Evolutionary conservation across 30 jellyfish, hydroid and myxozoan species (phyloP), one percentile per base, ranked within the genome.

Genomic region (Morbakka virulenta): DNA sequence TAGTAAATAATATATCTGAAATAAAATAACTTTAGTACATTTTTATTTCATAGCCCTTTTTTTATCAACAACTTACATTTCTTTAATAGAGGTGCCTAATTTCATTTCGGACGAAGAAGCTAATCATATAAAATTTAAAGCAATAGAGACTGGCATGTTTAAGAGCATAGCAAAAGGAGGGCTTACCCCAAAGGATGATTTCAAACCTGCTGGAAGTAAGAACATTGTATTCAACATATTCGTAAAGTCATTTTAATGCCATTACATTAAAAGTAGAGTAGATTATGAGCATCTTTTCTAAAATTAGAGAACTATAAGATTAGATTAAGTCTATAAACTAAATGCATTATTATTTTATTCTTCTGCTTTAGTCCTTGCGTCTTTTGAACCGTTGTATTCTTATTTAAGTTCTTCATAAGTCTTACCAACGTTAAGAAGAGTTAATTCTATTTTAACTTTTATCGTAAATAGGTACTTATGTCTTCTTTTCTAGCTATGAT

Each of bases 121-220:
- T 4, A 71, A 69, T n/a, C 79, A 67, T 12, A 81, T 91, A 50
- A 25, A 78, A 0, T 80, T 51, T 29, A 82, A 66, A 62, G 98
- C 97, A 29, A 71, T 72, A 28, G 85, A 77, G 14, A 74, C 93
- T 24, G 97, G 95, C 35, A 57, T 89, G 94, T 83, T 89, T 35
- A 32, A 70, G 35, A 89, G 97, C 81, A 61, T 21, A 64, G 97
- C 97, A 0, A 89, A 89, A 82, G 97, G 97, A 0, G 97, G 97
- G 9, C 65, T 89, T 67, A 89, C 97, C 0, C 94, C 97, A 1
- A 81, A 74, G 52, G 98, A 91, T 67, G 61, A 67, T 51, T 91
- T 91, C 66, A 72, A 74, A 33, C 96, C 98, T 21, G 79, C 98
- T 1, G 47, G 50, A 2, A 89, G 98, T 91, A 77, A 61, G 93